A percentile compares a stretch with the other conserved stretches of the same genome.
Evolutionary conservation across 2,797 vertebrate genomes (phyloP).

Genomic region (Crocodylus rhombifer): DNA sequence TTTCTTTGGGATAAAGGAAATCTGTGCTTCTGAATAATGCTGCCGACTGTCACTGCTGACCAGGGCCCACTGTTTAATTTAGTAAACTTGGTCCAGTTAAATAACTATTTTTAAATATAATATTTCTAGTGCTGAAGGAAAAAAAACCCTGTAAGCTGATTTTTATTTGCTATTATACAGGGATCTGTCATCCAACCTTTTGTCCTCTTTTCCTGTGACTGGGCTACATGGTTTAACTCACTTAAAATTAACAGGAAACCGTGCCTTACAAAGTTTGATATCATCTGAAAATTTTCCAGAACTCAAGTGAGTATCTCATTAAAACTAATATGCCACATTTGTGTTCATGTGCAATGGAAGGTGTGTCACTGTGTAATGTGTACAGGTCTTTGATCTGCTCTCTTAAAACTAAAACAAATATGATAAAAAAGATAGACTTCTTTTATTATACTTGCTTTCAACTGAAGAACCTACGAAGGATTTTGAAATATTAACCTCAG

Average conservation of each 20-base stretch:
- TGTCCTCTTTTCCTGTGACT: conserved; percentile 90
- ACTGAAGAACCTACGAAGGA: conserved; percentile 68
- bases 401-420: conserved; percentile 73
- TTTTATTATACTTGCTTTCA: conserved; percentile 69
- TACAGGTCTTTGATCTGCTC: conserved; percentile 73
- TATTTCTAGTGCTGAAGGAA: conserved; percentile 19
- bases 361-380: conserved; percentile 69
- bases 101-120: conserved; percentile 28
- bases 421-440: conserved; percentile 71
- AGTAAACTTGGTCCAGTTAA: conserved; percentile 5
- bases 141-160: conserved; percentile 57
- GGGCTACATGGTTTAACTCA: conserved; percentile 93
- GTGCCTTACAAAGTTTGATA: conserved; percentile 88
- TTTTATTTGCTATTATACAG: conserved; percentile 84
- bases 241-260: conserved; percentile 94
- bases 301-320: conserved; percentile 87
- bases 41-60: conserved; percentile 20
- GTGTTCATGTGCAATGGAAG: conserved; percentile 79
- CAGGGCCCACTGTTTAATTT: background rate
- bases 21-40: background rate
- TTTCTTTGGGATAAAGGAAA: background rate
- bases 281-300: conserved; percentile 91
- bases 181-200: conserved; percentile 93
- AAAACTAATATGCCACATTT: conserved; percentile 82
- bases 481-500: conserved; percentile 71